Base-by-base conservation (phyloP, 37 sponge, comb jelly and placozoan species). In the Ianthella basta region DNA sequence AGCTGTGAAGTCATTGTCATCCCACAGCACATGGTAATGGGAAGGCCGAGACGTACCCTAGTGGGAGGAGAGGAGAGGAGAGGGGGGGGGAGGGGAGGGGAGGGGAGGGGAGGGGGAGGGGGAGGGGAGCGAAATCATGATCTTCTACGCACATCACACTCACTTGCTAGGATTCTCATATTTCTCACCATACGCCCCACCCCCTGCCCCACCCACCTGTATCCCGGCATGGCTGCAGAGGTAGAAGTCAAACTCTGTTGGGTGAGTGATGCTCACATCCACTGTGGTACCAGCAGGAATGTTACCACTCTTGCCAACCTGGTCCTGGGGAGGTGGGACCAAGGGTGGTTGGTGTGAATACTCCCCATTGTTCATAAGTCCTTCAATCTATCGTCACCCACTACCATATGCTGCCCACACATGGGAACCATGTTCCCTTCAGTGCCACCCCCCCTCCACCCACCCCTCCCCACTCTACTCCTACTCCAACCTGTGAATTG, bases 201-300 rank as follows among this genome's bases (percentile, higher is more conserved):
- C 40, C 80, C 18, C 27, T 21, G 53, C 29, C 79, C 21, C 34
- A 4, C 70, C 40, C 40, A 95, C 96, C 90, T 96, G 96, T 24
- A 98, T 91, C 1, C 99, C 99, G 44, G 87, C 84, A 60, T 98
- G 99, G 34, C 96, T 96, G 72, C 97, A 96, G 59, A 98, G 93
- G 82, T 91, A 98, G 91, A 98, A 98, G 84, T 96, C 99, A 61
- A 92, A 94, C 74, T 96, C 94, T 32, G 83, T 93, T 20, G 99
- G 99, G 81, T 98, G 97, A 12, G 94, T 94, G 68, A 96, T 94
- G 10, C 93, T 95, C 44, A 86, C 68, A 67, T 98, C 99, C 50
- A 98, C 99, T 0, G 95, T 97, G 21, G 97, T 96, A 0, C 99
- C 99, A 55, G 99, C 93, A 29, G 99, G 99, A 4, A 98, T 90